Conservation (phyloP, 2,888 invertebrate genomes). For the Eristalis pertinax region DNA sequence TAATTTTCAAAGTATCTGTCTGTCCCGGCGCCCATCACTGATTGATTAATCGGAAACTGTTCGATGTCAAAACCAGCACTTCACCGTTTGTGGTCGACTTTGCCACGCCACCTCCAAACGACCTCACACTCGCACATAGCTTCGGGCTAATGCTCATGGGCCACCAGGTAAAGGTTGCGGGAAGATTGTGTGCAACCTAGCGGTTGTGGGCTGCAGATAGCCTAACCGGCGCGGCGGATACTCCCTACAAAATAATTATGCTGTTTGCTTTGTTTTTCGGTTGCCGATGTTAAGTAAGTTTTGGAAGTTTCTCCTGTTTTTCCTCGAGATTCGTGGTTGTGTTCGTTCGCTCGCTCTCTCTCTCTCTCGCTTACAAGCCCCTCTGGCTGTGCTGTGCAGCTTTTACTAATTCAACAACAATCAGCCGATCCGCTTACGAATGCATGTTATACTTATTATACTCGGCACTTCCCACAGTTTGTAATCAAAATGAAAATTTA, state of each 20-base stretch:
- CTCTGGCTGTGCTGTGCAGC: conserved; percentile 10
- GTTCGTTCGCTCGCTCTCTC: not conserved
- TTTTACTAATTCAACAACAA: conserved; percentile 57
- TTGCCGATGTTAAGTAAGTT: conserved; percentile 49
- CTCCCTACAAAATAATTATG: conserved; percentile 34
- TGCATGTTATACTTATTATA: conserved; percentile 54
- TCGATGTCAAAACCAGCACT: conserved; percentile 56
- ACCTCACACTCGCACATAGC: conserved; percentile 9
- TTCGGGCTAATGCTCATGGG: conserved; percentile 36
- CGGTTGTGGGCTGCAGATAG: conserved; percentile 20
- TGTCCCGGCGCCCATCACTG: conserved; percentile 54
- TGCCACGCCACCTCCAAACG: not conserved
- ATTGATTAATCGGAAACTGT: conserved; percentile 63
- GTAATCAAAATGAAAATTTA: conserved; percentile 7
- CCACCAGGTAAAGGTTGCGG: conserved; percentile 42
- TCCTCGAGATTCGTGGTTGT: not conserved
- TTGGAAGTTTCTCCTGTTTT: conserved; percentile 53
- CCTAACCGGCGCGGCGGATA: conserved; percentile 13
- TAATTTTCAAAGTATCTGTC: not conserved
- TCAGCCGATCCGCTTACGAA: conserved; percentile 44
- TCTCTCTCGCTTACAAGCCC: not conserved
- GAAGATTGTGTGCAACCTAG: conserved; percentile 30
- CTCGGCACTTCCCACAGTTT: conserved; percentile 46
- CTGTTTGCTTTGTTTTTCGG: conserved; percentile 52
- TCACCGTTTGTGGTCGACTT: conserved; percentile 20